Evolutionary conservation across 2,113 vertebrate species (phyloP), one percentile per base, ranked within the genome.

Genomic region (Rhadina sibilatrix): DNA sequence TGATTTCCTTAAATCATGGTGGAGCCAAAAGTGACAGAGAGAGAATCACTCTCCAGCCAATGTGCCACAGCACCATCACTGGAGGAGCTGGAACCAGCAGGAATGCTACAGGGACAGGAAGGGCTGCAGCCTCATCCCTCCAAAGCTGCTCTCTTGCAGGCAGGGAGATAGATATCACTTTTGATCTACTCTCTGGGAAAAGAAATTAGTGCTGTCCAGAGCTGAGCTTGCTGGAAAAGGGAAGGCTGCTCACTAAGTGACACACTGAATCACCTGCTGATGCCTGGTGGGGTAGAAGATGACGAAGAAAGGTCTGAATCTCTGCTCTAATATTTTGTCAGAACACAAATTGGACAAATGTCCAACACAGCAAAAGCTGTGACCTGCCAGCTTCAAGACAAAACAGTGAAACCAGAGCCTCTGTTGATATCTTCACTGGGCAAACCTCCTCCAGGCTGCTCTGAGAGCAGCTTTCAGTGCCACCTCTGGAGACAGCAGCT

Each of bases 1-100:
- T 76, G 83, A 95, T 96, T 97, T 95, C 94, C 87, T 96, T 95
- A 94, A 96, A 89, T 63, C 54, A 50, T 64, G 50, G 49, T 23
- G 46, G 80, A 93, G 66, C n/a, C 50, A 64, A 96, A 97, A 93
- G 94, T 84, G 95, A 71, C 52, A 94, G 88, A 87, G 24, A 88
- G 44, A 63, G 77, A 86, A 96, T 57, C 33, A 42, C 78, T 96
- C 96, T 69, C 37, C 25, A 92, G 71, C 64, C 81, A 89, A 21
- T 50, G 68, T 84, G 46, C 50, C n/a, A 40, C 66, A 21, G 72
- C 44, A 59, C 37, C 59, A 60, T 60, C 10, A 12, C 83, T 95
- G 81, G 90, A 94, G 83, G 88, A 96, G 49, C 31, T 60, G 90
- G 96, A 97, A 90, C 16, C 93, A 94, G 90, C 56, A 89, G 74